Evolutionary conservation across 2,888 invertebrate genomes (phyloP), one percentile per base, ranked within the genome.

Genomic region (Cordilura impudica): DNA sequence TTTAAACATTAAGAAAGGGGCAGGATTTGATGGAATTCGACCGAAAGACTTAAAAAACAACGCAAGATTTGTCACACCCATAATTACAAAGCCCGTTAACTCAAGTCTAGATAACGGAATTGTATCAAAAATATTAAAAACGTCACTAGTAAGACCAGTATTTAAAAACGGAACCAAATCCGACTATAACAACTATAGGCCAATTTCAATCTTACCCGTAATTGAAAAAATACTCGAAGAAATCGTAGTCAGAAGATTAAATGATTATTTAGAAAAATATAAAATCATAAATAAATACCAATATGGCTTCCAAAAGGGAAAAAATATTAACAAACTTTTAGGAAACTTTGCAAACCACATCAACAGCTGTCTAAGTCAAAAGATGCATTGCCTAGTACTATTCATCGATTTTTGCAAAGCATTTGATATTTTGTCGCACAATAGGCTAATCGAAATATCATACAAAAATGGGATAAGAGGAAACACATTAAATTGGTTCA

Each of bases 391-490:
- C 5, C 10, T 71, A 2, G 35, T 61, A 8, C 1, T 61, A 2
- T 53, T 29, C 29, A 29, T 29, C 8, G 29, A 29, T 5, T 29
- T 29, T 8, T 8, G 29, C 6, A 29, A 29, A 5, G 29, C 29
- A 0, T 71, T 61, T 23, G 53, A 51, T 43, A 71, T 39, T 16
- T 39, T 61, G 7, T 39, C 18, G 1, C 71, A 63, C 43, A 39
- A 60, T 39, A 71, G 49, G 6, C 14, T 69, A 18, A 14, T 69
- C 2, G 7, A 18, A 29, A 16, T 26, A 8, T 45, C 56, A 0
- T 2, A 56, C 10, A 49, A 8, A 7, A 23, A 21, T 29, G 69
- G 69, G 1, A 29, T 56, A 14, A 54, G 58, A n/a, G 69, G 69
- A 21, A 23, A 21, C 2, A 4, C 12, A 2, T 58, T 56, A 45